Percentiles rank a stretch among this genome's conserved stretches.
phyloP scores from a whole-genome alignment of 1,140 invertebrate genomes.

The Orussus abietinus region DNA sequence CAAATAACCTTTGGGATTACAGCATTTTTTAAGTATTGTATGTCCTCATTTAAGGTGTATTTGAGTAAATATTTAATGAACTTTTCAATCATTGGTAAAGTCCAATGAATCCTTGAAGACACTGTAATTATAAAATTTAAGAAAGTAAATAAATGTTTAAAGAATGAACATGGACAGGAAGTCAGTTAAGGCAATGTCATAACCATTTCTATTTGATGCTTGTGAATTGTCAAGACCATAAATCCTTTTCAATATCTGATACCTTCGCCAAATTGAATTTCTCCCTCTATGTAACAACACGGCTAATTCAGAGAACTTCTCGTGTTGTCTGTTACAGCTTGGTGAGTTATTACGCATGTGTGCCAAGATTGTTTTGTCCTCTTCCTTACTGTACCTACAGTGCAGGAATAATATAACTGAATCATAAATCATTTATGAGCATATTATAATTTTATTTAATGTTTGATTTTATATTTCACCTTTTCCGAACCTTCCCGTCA shows the following conservation, averaged over 20 bases:
- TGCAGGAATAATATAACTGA: constrained; percentile 4
- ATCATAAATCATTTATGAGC: not conserved
- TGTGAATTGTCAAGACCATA: too few species aligned
- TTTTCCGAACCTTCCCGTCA: constrained; percentile 7
- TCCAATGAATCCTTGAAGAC: constrained; percentile 18
- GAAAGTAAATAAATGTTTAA: not conserved
- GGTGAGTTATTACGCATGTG: constrained; percentile 3
- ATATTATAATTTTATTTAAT: constrained; percentile 3
- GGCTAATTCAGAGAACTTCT: constrained; percentile 19
- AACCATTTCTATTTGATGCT: too few species aligned
- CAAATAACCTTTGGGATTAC: constrained; percentile 32
- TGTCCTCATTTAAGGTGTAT: constrained; percentile 25
- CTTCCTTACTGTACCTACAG: constrained; percentile 19
- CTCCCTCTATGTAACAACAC: constrained; percentile 22
- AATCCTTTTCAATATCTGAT: constrained; percentile 15
- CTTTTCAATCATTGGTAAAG: constrained; percentile 14
- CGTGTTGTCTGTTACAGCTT: constrained; percentile 13
- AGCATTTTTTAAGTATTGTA: constrained; percentile 36
- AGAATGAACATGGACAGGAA: too few species aligned
- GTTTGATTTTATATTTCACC: constrained; percentile 13
- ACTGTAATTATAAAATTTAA: constrained; percentile 11
- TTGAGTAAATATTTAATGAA: constrained; percentile 30
- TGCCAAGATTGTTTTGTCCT: constrained; percentile 16
- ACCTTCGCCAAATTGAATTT: constrained; percentile 22
- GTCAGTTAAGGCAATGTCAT: too few species aligned